Evolutionary conservation across 2,888 invertebrate species (phyloP).

Genomic region (Yponomeuta malinellus): DNA sequence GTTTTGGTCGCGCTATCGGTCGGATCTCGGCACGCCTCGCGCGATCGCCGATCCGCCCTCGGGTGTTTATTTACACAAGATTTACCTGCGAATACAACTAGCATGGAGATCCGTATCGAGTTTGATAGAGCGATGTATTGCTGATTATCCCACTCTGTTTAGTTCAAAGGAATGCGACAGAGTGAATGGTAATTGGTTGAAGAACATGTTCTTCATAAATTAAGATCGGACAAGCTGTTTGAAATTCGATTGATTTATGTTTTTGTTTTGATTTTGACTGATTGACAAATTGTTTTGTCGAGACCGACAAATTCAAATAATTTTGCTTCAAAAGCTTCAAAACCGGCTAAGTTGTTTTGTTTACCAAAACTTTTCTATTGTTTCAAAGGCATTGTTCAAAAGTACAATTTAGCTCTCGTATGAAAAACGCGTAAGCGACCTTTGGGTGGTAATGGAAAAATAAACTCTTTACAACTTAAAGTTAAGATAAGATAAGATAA

Average conservation of each 20-base stretch:
- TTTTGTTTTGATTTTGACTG: background rate
- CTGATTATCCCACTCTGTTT: constrained; percentile 17
- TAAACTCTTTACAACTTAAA: constrained; percentile 35
- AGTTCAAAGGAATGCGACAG: constrained; percentile 10
- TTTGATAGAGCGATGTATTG: no score
- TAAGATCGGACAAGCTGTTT: no score
- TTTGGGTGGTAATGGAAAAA: background rate
- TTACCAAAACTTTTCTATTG: background rate
- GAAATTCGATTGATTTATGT: constrained; percentile 20
- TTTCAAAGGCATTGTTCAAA: background rate
- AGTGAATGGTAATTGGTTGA: no score
- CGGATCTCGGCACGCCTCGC: constrained; percentile 3
- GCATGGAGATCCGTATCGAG: background rate
- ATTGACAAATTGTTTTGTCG: background rate
- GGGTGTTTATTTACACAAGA: constrained; percentile 10
- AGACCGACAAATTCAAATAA: background rate
- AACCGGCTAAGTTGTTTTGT: background rate
- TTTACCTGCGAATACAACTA: background rate
- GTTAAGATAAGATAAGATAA: no score
- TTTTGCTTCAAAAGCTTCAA: background rate
- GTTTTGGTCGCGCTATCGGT: constrained; percentile 26
- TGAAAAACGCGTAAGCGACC: background rate
- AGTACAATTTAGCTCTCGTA: background rate
- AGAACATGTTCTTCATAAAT: no score
- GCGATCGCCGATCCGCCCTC: constrained; percentile 5